Evolutionary conservation across 1,140 invertebrate genomes (phyloP), one percentile per base, ranked within the genome.

Genomic region (Drosophila takahashii): DNA sequence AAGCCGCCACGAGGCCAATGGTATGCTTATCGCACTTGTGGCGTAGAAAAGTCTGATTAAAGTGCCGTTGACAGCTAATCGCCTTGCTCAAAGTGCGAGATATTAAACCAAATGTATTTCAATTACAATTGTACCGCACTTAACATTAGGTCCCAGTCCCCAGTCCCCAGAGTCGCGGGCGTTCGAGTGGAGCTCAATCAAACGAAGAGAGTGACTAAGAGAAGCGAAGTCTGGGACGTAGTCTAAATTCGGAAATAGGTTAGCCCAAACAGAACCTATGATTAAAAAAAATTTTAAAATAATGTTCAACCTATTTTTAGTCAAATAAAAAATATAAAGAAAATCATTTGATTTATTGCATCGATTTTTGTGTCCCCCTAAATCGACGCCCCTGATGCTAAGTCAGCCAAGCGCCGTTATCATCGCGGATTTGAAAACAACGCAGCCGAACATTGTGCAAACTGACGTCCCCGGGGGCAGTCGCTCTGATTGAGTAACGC

Each of bases 101-200:
- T 75, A 74, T 74, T 54, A 69, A 37, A 39, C 64, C 41, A 56
- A 70, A 70, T 74, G 50, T 64, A 57, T 65, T 57, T 57, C 44
- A 66, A 66, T 57, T 76, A 51, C 72, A 75, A 75, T 75, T 75
- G 71, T 75, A 52, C 32, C 36, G 71, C 36, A 52, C 39, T 75
- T 75, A 44, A 50, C 47, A 69, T 54, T 37, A 54, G 62, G 26
- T 7, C 39, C 15, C 39, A 15, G 15, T 22, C 7, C 9, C 41
- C 41, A 2, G 9, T 54, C 34, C n/a, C 41, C 50, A 69, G 44
- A 42, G 58, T 50, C 44, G 44, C 26, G 36, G 13, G 7, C 57
- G 13, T 39, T 48, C 22, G 27, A 18, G 11, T 13, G 61, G 48
- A 32, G 36, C 18, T 6, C 15, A 11, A 60, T 39, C 48, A 29